Base-by-base conservation (phyloP, 53 echinoderm and acorn worm species). In the Hippasteria phrygiana region DNA sequence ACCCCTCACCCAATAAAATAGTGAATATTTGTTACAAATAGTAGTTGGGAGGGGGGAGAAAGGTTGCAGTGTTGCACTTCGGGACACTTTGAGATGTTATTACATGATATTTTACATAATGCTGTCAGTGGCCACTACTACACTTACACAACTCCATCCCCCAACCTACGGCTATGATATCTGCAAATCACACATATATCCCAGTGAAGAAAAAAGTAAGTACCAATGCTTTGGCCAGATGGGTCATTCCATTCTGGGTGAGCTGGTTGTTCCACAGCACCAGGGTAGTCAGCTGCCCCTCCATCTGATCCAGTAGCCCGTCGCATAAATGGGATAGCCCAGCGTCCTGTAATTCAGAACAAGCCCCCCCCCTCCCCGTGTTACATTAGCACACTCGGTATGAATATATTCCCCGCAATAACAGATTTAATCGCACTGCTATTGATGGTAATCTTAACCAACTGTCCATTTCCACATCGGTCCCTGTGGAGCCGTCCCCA, bases 191-290 rank as follows among this genome's bases (percentile, higher is more conserved):
- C n/a, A n/a, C n/a, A n/a, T n/a, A n/a, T n/a, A n/a, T n/a, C n/a
- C n/a, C n/a, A n/a, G n/a, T n/a, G n/a, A n/a, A 20, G 71, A 4
- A 38, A 26, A 43, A 54, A 70, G 31, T 28, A 74, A 69, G 46
- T 90, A 99, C 99, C 96, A 99, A 66, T 42, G 99, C 94, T 86
- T 94, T 99, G 11, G 94, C 94, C 34, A 99, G 94, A 85, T 99
- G 95, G 42, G 93, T 92, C 75, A 90, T 96, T 74, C 96, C 99
- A 73, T 91, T 92, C 63, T 99, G 99, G 48, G 99, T 93, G 80
- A 99, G 91, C 47, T 95, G 95, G 41, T 99, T 99, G 77, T 99
- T 99, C 99, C 99, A 99, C 47, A 99, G 90, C 20, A 99, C 99
- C 56, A 99, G 75, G 16, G 99, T 99, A 40, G 93, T 88, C 37